Base-by-base conservation (phyloP, 2,113 vertebrate genomes). In the Pituophis catenifer region DNA sequence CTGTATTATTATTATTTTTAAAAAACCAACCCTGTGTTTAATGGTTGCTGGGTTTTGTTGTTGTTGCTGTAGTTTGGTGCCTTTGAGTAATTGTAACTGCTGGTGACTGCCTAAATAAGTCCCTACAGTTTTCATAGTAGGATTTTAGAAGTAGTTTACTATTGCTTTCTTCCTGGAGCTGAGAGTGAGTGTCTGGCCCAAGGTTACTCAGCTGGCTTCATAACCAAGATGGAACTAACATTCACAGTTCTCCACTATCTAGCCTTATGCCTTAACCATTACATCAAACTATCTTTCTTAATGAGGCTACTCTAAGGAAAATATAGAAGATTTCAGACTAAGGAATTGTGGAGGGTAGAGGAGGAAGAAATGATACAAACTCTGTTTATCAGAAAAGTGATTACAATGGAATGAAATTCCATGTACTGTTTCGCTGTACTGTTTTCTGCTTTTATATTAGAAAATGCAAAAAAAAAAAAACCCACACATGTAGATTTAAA, bases 401-500 rank as follows among this genome's bases (percentile, higher is more conserved):
- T 7, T 86, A 57, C 12, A 19, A 93, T n/a, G 57, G 17, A 50
- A 54, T 58, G 0, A 53, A 59, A 62, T 2, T 52, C 58, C 23
- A 59, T 59, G 58, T 59, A 10, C 58, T 24, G 8, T 3, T 75
- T 55, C 86, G 89, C 52, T 86, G 7, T 89, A 62, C n/a, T 89
- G 13, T 92, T 86, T 87, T 93, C 52, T 59, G 10, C 29, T 59
- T 62, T 92, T 94, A 90, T 54, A n/a, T 24, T 11, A 0, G 0
- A 50, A 57, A 38, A n/a, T 94, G 92, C 4, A 50, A 7, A 50
- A 50, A 50, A 5, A 24, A 21, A 29, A 62, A 89, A 94, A 93
- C 88, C 57, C 58, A 92, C 24, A 1, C 90, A 53, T 88, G 23
- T 93, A 17, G 33, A 87, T 94, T 95, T 93, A 91, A 94, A 90